Conservation (phyloP, 2,888 invertebrate genomes). For the Cryptophagus acutangulus region DNA sequence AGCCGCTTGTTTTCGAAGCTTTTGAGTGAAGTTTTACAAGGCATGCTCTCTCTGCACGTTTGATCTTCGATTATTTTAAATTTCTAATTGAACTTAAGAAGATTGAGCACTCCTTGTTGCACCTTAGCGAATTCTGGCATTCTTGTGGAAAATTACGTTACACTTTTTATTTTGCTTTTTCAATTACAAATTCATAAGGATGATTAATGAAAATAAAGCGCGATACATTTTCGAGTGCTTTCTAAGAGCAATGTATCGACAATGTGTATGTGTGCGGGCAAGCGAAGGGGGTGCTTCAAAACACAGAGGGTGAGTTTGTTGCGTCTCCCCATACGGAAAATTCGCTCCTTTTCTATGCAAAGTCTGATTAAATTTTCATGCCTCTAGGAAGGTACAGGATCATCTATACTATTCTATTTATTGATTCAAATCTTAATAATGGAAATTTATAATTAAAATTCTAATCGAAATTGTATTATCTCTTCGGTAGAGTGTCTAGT, state of each 20-base stretch:
- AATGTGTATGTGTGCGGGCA: neutral
- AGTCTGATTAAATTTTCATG: conserved; percentile 42
- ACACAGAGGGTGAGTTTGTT: conserved; percentile 32
- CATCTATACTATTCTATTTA: conserved; percentile 36
- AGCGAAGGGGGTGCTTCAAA: conserved; percentile 17
- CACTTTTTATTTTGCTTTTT: conserved; percentile 2
- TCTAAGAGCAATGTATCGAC: conserved; percentile 3
- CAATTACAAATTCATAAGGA: neutral
- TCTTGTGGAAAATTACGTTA: neutral
- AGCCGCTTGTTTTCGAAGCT: no score
- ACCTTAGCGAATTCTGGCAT: no score
- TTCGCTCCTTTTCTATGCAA: conserved; percentile 40
- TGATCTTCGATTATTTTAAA: conserved; percentile 19
- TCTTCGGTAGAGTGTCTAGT: no score
- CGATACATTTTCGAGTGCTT: neutral
- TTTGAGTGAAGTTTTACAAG: no score
- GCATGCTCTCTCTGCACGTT: conserved; percentile 14
- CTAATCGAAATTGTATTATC: conserved; percentile 33
- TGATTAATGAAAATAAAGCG: conserved; percentile 4
- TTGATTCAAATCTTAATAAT: conserved; percentile 35
- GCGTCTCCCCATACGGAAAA: conserved; percentile 32
- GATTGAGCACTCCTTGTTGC: conserved; percentile 10
- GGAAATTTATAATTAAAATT: conserved; percentile 19
- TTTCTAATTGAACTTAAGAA: conserved; percentile 15
- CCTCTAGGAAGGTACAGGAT: conserved; percentile 38